Evolutionary conservation across 1,140 invertebrate species (phyloP), one percentile per base, ranked within the genome.

Genomic region (Pogonomyrmex barbatus): DNA sequence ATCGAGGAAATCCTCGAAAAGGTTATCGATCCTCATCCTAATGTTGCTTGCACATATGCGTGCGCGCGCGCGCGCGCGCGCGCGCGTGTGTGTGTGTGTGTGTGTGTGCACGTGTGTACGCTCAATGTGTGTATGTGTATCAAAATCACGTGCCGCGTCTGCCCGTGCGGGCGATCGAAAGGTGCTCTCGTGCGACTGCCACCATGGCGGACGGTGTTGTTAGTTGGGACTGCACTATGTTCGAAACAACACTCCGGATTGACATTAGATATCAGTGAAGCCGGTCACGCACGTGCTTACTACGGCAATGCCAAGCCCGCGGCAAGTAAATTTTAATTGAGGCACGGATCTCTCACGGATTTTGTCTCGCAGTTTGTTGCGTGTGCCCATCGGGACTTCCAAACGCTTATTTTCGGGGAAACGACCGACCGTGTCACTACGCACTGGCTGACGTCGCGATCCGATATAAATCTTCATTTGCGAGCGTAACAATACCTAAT

Each of bases 1-100:
- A 89, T 89, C 85, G 85, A 87, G 88, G 88, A 89, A 87, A 89
- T 89, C 85, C 88, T 89, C 75, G 88, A 89, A 89, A 89, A 89
- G 83, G 17, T 54, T 62, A 86, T 89, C 87, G 70, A 89, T 89
- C 58, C 33, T 30, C 39, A 81, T 67, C 30, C 52, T 73, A 33
- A 60, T 17, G 30, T 2, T n/a, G 24, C 24, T 24, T 24, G 24
- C 24, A 24, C 24, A 24, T 24, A n/a, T 52, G 75, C 63, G 45
- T 54, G 75, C n/a, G n/a, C n/a, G n/a, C n/a, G n/a, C n/a, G n/a
- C n/a, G n/a, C 73, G 33, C 60, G 82, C 65, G 45, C 60, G 9
- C 17, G 24, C n/a, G n/a, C 0, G n/a, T n/a, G 39, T 17, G 12
- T 70, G 68, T 75, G 50, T 60, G 73, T 84, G 17, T 78, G 24